Conservation (phyloP, 2,113 vertebrate species). For the Beaufortia kweichowensis region DNA sequence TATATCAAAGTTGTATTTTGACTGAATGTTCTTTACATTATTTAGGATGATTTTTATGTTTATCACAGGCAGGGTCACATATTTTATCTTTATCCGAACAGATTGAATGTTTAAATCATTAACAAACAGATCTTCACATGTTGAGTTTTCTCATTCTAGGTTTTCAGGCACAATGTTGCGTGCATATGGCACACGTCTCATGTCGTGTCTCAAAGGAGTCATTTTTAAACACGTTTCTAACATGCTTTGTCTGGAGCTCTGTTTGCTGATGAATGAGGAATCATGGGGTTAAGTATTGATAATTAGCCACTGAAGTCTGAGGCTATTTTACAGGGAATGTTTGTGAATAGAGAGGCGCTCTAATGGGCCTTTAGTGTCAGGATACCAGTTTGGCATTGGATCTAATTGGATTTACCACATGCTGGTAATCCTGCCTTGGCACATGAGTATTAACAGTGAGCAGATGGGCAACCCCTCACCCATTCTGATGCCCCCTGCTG, state of each 20-base stretch:
- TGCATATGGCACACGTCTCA: slow-evolving; percentile 7
- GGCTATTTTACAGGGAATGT: slow-evolving; percentile 33
- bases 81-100: too few relatives aligned
- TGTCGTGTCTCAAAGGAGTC: neutral
- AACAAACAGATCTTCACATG: slow-evolving; percentile 1
- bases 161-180: slow-evolving; percentile 20
- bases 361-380: slow-evolving; percentile 42
- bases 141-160: slow-evolving; percentile 25
- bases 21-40: too few relatives aligned
- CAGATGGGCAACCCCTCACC: slow-evolving; percentile 49
- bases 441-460: slow-evolving; percentile 51
- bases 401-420: slow-evolving; percentile 55
- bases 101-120: too few relatives aligned
- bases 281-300: slow-evolving; percentile 52
- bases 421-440: slow-evolving; percentile 51
- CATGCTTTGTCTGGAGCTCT: slow-evolving; percentile 14
- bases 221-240: slow-evolving; percentile 10
- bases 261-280: slow-evolving; percentile 39
- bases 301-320: slow-evolving; percentile 41
- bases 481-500: slow-evolving; percentile 23
- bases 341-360: slow-evolving; percentile 27
- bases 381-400: slow-evolving; percentile 39
- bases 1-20: too few relatives aligned
- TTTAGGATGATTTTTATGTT: too few relatives aligned
- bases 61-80: too few relatives aligned